These are phyloP conservation scores for Beris chalybata DNA, from an alignment of 2,888 invertebrate species.

Conservation along the genomic window DNA sequence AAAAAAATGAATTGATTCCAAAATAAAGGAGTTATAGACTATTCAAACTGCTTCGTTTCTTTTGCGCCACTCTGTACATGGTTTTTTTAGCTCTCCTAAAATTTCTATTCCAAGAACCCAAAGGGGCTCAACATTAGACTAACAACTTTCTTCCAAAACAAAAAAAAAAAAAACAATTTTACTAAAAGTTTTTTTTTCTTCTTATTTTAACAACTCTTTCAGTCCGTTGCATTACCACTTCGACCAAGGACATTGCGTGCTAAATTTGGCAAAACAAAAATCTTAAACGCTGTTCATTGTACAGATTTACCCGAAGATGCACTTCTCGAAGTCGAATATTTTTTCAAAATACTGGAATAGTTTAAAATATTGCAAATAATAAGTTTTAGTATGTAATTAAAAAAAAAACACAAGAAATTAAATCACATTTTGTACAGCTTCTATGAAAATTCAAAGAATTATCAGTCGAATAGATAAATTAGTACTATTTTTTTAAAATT, in stretches of 20 bases:
- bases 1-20: too few species aligned
- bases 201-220: slow-evolving; percentile 35
- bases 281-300: slow-evolving; percentile 89
- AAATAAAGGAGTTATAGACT: too few species aligned
- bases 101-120: too few species aligned
- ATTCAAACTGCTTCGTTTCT: too few species aligned
- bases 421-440: neutral
- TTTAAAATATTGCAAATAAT: neutral
- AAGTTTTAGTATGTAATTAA: neutral
- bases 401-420: neutral
- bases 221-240: slow-evolving; percentile 84
- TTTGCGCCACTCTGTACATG: too few species aligned
- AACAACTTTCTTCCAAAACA: too few species aligned
- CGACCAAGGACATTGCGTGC: slow-evolving; percentile 84
- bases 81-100: too few species aligned
- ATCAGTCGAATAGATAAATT: neutral
- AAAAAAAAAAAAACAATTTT: too few species aligned
- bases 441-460: neutral
- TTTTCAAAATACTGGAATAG: slow-evolving; percentile 69
- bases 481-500: neutral
- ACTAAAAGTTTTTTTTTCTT: slow-evolving; percentile 13
- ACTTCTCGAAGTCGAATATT: slow-evolving; percentile 77
- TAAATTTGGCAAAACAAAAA: slow-evolving; percentile 77
- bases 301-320: slow-evolving; percentile 91
- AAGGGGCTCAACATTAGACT: too few species aligned